These are phyloP conservation scores for Equus quagga DNA, from an alignment of 2,113 vertebrate species.

Conservation along the genomic window DNA sequence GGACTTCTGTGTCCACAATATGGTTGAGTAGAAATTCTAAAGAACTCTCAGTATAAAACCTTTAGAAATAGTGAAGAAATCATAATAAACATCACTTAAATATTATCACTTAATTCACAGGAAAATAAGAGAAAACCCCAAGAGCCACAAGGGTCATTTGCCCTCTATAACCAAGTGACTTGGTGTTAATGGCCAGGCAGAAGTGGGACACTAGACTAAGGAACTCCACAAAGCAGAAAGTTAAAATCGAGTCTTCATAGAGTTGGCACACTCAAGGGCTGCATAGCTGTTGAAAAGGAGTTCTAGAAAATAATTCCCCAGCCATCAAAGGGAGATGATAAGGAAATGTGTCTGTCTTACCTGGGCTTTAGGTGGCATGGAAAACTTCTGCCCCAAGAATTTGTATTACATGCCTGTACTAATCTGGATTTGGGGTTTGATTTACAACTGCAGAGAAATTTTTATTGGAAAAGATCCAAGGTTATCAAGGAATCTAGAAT, in stretches of 20 bases:
- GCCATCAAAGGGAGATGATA: not conserved
- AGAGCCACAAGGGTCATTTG: not conserved
- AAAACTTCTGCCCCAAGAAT: not conserved
- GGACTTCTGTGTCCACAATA: not conserved
- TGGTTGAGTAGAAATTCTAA: not conserved
- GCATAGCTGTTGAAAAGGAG: rapidly evolving
- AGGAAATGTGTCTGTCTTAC: not conserved
- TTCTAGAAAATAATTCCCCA: not conserved
- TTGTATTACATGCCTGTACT: not conserved
- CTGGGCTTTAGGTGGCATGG: not conserved
- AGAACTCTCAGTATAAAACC: not conserved
- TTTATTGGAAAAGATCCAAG: not conserved
- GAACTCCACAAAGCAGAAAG: not conserved
- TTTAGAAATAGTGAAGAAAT: not conserved
- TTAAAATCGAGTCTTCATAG: not conserved
- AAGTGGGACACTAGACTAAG: not conserved
- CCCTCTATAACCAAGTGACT: not conserved
- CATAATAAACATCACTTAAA: not conserved
- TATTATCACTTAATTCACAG: not conserved
- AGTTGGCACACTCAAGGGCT: not conserved
- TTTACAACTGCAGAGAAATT: not conserved
- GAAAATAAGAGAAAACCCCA: not conserved
- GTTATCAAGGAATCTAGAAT: not conserved
- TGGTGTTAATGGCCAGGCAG: not conserved
- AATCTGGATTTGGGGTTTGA: not conserved